These are phyloP conservation scores for Caenorhabditis sulstoni DNA, from an alignment of 2,888 invertebrate genomes.

Conservation along the genomic window DNA sequence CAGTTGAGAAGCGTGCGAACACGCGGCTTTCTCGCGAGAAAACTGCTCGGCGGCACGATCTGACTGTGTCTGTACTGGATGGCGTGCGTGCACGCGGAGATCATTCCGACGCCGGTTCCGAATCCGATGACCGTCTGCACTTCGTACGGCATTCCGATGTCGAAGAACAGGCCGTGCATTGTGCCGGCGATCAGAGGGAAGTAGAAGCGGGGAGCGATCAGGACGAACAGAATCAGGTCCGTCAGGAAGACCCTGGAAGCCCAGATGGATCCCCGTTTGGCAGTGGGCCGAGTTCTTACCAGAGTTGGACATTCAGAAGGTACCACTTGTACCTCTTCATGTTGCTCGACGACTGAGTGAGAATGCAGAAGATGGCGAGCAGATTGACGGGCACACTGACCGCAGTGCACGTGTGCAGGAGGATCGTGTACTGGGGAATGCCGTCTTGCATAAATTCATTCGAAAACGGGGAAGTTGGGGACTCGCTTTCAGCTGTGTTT, in stretches of 20 bases:
- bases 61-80: slow-evolving; percentile 42
- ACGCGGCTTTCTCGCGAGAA: slow-evolving; percentile 18
- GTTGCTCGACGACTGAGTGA: slow-evolving; percentile 14
- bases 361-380: slow-evolving; percentile 34
- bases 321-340: slow-evolving; percentile 45
- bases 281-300: slow-evolving; percentile 3
- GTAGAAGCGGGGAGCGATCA: slow-evolving; percentile 46
- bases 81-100: slow-evolving; percentile 36
- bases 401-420: slow-evolving; percentile 26
- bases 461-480: neutral
- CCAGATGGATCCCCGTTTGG: neutral
- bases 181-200: slow-evolving; percentile 43
- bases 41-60: slow-evolving; percentile 31
- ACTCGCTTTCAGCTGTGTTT: neutral
- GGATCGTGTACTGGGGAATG: slow-evolving; percentile 16
- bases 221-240: slow-evolving; percentile 22
- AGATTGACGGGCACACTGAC: slow-evolving; percentile 38
- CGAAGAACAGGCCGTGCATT: slow-evolving; percentile 32
- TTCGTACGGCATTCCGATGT: slow-evolving; percentile 35
- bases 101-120: slow-evolving; percentile 44
- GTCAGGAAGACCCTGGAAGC: slow-evolving; percentile 29
- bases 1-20: slow-evolving; percentile 14
- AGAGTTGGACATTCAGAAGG: slow-evolving; percentile 40
- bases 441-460: slow-evolving; percentile 35
- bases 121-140: slow-evolving; percentile 40